Conservation (phyloP, 2,888 invertebrate species). For the Automeris io region DNA sequence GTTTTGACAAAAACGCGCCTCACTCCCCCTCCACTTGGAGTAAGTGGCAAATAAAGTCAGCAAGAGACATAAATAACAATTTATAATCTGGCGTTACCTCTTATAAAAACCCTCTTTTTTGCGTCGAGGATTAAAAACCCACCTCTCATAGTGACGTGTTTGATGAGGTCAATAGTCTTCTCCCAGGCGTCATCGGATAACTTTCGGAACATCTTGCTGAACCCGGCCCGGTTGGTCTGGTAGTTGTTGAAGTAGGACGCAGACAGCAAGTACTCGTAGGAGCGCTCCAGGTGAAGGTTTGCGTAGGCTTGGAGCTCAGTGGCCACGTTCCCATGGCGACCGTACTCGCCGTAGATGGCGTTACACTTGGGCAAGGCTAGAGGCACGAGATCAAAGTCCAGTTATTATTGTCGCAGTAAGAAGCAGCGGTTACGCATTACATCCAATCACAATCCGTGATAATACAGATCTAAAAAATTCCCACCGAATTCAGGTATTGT, state of each 20-base stretch:
- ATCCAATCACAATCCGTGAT: too few relatives aligned
- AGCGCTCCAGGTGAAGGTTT: constrained; percentile 82
- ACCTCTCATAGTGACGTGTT: constrained; percentile 86
- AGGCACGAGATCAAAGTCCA: constrained; percentile 4
- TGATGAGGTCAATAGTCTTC: constrained; percentile 84
- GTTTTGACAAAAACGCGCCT: too few relatives aligned
- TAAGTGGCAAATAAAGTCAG: too few relatives aligned
- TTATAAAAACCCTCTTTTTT: too few relatives aligned
- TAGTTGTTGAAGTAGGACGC: constrained; percentile 87
- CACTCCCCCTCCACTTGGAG: too few relatives aligned
- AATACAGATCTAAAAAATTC: too few relatives aligned
- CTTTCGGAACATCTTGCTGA: constrained; percentile 83
- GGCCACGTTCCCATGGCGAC: constrained; percentile 59
- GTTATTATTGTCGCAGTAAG: too few relatives aligned
- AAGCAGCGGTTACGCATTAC: too few relatives aligned
- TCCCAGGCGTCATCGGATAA: constrained; percentile 86
- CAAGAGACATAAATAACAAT: too few relatives aligned
- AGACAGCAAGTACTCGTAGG: constrained; percentile 85
- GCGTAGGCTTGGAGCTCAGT: constrained; percentile 71
- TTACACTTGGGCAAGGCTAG: constrained; percentile 76
- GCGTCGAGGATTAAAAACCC: constrained; percentile 43
- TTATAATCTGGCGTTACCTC: too few relatives aligned
- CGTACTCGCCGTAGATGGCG: constrained; percentile 79
- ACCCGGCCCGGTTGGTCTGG: constrained; percentile 85
- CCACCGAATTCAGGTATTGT: too few relatives aligned